phyloP scores from a whole-genome alignment of 2,888 invertebrate genomes.

The Eutolmus rufibarbis region DNA sequence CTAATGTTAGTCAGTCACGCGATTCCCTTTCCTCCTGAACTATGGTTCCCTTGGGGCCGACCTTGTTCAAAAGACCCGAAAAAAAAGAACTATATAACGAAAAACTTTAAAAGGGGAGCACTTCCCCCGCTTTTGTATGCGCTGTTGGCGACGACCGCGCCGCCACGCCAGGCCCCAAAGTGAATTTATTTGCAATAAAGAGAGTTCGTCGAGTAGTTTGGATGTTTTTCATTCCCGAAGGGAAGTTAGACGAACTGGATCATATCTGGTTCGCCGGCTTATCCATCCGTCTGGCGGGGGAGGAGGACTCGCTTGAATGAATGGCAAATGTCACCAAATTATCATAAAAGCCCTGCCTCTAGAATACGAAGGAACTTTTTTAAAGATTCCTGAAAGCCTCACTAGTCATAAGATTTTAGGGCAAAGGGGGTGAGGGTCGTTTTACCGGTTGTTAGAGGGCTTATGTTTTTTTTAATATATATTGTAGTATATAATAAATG shows the following conservation, averaged over 20 bases:
- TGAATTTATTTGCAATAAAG: conserved; percentile 18
- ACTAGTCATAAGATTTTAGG: background rate
- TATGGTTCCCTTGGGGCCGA: background rate
- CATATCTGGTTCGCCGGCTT: background rate
- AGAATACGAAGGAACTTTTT: background rate
- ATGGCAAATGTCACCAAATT: background rate
- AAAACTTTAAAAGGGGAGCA: background rate
- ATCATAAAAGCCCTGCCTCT: background rate
- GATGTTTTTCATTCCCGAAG: background rate
- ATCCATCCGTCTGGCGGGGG: background rate
- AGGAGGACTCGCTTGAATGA: background rate
- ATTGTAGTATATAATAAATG: too few relatives aligned
- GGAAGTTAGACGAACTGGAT: background rate
- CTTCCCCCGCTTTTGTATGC: background rate
- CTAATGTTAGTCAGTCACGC: conserved; percentile 7
- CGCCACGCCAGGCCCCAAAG: background rate
- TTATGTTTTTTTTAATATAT: background rate
- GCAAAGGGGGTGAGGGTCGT: background rate
- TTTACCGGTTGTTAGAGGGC: background rate
- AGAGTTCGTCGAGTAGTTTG: background rate
- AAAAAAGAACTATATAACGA: background rate
- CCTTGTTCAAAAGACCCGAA: background rate
- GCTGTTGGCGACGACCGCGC: background rate
- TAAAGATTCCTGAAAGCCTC: background rate
- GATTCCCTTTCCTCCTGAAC: background rate